Evolutionary conservation across 2,797 vertebrate genomes (phyloP).

Genomic region (Semaprochilodus insignis): DNA sequence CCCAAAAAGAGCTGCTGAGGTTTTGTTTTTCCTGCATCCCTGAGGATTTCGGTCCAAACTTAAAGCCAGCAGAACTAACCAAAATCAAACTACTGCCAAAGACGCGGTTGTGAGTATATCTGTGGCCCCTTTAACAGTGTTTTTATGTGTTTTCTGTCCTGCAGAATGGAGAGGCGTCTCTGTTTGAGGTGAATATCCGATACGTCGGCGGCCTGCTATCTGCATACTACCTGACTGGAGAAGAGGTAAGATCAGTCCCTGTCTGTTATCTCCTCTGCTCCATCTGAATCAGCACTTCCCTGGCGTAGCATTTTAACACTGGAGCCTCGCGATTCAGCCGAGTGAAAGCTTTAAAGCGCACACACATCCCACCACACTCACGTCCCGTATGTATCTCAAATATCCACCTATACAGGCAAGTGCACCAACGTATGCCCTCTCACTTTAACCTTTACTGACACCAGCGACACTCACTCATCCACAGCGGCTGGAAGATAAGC

Average conservation of each 20-base stretch:
- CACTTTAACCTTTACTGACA: not conserved
- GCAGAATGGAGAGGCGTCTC: constrained; percentile 94
- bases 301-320: not conserved
- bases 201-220: constrained; percentile 94
- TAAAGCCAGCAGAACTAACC: too few relatives aligned
- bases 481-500: constrained; percentile 16
- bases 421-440: not conserved
- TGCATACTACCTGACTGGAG: constrained; percentile 93
- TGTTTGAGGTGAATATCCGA: constrained; percentile 99
- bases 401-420: constrained; percentile 11
- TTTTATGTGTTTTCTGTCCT: constrained; percentile 1
- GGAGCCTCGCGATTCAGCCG: not conserved
- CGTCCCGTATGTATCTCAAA: constrained; percentile 7
- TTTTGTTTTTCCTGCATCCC: too few relatives aligned
- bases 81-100: too few relatives aligned
- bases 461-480: not conserved
- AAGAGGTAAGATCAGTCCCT: constrained; percentile 87
- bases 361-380: constrained; percentile 5
- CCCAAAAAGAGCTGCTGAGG: too few relatives aligned
- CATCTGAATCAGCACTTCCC: not conserved
- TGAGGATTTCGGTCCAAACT: too few relatives aligned
- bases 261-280: constrained; percentile 61
- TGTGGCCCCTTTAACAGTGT: not conserved
- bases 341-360: constrained; percentile 7
- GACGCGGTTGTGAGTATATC: too few relatives aligned